phyloP scores from a whole-genome alignment of 1,140 invertebrate genomes.

The Cardiocondyla obscurior region DNA sequence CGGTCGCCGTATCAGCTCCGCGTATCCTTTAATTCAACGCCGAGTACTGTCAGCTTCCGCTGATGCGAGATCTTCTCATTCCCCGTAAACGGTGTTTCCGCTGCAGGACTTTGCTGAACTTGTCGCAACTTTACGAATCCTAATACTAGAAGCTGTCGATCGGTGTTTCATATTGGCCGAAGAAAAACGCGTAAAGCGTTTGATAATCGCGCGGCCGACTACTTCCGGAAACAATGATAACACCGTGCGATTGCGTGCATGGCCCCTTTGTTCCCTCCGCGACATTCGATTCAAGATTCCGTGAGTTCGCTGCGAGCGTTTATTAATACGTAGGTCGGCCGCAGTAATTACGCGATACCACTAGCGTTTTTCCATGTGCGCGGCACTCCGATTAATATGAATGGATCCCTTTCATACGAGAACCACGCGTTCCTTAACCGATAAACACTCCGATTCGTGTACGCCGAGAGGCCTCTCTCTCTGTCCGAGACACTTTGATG shows the following conservation, averaged over 20 bases:
- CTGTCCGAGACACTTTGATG: neutral
- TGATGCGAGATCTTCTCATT: constrained; percentile 54
- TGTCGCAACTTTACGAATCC: neutral
- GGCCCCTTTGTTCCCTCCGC: constrained; percentile 1
- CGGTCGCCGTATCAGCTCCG: constrained; percentile 54
- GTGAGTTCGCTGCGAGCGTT: neutral
- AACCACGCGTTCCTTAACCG: constrained; percentile 61
- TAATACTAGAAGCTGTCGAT: too few relatives aligned
- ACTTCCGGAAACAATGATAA: constrained; percentile 56
- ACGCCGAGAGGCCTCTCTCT: neutral
- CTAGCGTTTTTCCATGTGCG: constrained; percentile 55
- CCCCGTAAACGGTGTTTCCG: constrained; percentile 38
- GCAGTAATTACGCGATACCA: constrained; percentile 67
- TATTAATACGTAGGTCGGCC: constrained; percentile 48
- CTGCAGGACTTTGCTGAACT: neutral
- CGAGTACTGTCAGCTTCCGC: constrained; percentile 63
- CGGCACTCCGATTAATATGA: constrained; percentile 58
- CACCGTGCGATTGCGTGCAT: neutral
- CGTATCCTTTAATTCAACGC: constrained; percentile 57
- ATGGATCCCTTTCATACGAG: constrained; percentile 63
- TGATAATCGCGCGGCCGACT: neutral
- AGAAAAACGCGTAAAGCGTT: neutral
- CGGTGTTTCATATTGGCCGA: neutral
- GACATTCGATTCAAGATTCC: constrained; percentile 8
- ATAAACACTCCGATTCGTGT: constrained; percentile 44